Percentiles rank a stretch among this genome's conserved stretches.
phyloP scores from a whole-genome alignment of 2,888 invertebrate genomes.

The Drosophila stalkeri region DNA sequence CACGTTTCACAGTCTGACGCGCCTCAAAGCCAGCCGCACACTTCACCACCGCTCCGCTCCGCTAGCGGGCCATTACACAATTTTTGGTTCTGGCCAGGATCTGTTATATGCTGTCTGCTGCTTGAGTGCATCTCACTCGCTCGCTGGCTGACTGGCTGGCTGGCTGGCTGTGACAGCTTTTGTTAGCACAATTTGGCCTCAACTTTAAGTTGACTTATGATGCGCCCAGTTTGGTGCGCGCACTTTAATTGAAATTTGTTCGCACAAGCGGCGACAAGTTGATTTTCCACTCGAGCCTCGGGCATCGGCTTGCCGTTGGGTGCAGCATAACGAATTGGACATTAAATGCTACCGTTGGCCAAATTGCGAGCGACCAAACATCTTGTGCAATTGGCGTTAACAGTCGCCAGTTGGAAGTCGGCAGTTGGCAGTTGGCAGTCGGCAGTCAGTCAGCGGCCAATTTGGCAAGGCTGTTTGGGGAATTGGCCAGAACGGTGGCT shows the following conservation, averaged over 20 bases:
- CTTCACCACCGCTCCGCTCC: slow-evolving; percentile 51
- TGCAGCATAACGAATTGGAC: slow-evolving; percentile 78
- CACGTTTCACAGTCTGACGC: slow-evolving; percentile 79
- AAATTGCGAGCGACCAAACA: slow-evolving; percentile 68
- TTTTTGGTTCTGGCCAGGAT: slow-evolving; percentile 67
- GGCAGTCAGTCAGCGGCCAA: slow-evolving; percentile 70
- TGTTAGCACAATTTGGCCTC: slow-evolving; percentile 61
- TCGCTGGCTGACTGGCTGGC: slow-evolving; percentile 45
- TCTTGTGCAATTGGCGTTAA: slow-evolving; percentile 77
- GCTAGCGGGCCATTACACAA: slow-evolving; percentile 67
- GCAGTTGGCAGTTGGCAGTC: slow-evolving; percentile 25
- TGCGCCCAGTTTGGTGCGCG: slow-evolving; percentile 33
- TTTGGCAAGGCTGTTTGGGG: slow-evolving; percentile 79
- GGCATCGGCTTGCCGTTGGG: slow-evolving; percentile 20
- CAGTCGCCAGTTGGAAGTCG: slow-evolving; percentile 34
- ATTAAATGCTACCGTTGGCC: slow-evolving; percentile 83
- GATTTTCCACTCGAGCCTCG: slow-evolving; percentile 70
- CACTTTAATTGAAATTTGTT: slow-evolving; percentile 70
- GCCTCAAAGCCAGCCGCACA: slow-evolving; percentile 65
- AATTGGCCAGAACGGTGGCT: slow-evolving; percentile 61
- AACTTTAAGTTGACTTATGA: slow-evolving; percentile 51
- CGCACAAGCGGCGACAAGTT: slow-evolving; percentile 69
- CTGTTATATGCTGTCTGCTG: slow-evolving; percentile 70
- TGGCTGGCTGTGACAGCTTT: slow-evolving; percentile 69
- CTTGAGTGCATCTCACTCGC: slow-evolving; percentile 66